A percentile compares a stretch with the other conserved stretches of the same genome.
These are phyloP conservation scores for Cetoscarus ocellatus DNA, from an alignment of 2,797 vertebrate genomes.

Conservation along the genomic window DNA sequence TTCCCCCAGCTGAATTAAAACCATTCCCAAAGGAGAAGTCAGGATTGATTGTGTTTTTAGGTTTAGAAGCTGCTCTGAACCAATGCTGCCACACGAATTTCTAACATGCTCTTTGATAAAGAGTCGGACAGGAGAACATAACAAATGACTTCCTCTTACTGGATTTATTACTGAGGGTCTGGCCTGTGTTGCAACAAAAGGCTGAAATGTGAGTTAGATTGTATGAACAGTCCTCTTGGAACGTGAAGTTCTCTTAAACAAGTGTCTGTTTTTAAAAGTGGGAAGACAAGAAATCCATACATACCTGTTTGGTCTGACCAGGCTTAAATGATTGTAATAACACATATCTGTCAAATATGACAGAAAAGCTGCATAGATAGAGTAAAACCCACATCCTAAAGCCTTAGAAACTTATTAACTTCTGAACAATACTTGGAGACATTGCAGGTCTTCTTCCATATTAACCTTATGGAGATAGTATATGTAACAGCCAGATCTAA, in stretches of 20 bases:
- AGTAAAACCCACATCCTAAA: too few species aligned
- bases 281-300: too few species aligned
- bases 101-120: constrained; percentile 46
- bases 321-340: too few species aligned
- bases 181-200: constrained; percentile 15
- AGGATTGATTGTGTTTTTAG: constrained; percentile 71
- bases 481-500: background rate
- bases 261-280: too few species aligned
- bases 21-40: constrained; percentile 64
- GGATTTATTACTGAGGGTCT: constrained; percentile 30
- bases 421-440: too few species aligned
- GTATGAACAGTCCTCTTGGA: background rate
- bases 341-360: too few species aligned
- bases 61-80: constrained; percentile 55
- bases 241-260: too few species aligned
- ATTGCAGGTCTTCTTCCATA: too few species aligned
- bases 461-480: too few species aligned
- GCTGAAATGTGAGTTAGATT: background rate
- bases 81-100: constrained; percentile 43
- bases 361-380: too few species aligned
- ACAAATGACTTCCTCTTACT: constrained; percentile 23
- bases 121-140: constrained; percentile 20
- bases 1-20: constrained; percentile 71
- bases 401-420: too few species aligned
- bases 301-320: too few species aligned